Percentiles rank a stretch among this genome's conserved stretches.
These are phyloP conservation scores for Coendou prehensilis DNA, from an alignment of 2,797 vertebrate species.

Conservation along the genomic window DNA sequence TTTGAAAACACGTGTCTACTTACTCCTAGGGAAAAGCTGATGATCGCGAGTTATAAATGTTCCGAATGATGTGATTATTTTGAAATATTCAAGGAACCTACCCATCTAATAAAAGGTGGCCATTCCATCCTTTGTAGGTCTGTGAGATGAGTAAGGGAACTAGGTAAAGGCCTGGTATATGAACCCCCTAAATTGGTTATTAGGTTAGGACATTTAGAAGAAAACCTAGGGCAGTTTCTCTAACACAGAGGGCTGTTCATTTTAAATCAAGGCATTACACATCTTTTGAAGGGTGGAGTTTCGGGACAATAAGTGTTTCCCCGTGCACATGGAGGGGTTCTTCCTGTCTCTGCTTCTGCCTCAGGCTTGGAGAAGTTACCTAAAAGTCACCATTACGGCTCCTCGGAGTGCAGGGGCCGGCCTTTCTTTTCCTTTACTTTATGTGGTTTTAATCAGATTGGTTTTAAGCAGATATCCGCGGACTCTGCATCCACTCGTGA, in stretches of 20 bases:
- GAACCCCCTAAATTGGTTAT: background rate
- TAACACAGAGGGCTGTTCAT: background rate
- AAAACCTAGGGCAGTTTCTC: background rate
- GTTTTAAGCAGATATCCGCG: background rate
- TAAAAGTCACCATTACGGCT: background rate
- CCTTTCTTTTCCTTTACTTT: background rate
- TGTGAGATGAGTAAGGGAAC: background rate
- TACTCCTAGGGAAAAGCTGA: background rate
- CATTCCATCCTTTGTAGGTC: background rate
- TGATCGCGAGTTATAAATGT: conserved; percentile 13
- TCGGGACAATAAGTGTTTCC: conserved; percentile 4
- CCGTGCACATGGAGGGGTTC: background rate
- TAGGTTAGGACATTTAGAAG: background rate
- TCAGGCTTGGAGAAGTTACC: background rate
- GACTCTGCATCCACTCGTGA: background rate
- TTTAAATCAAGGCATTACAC: background rate
- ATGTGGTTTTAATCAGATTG: background rate
- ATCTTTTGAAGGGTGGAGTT: background rate
- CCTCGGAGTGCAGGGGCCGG: background rate
- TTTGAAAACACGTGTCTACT: background rate
- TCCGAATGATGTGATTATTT: background rate
- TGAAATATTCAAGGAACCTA: background rate
- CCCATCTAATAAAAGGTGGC: background rate
- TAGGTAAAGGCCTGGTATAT: background rate
- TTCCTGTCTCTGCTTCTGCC: background rate